phyloP scores from a whole-genome alignment of 2,113 vertebrate genomes.

The Aphyosemion australe region DNA sequence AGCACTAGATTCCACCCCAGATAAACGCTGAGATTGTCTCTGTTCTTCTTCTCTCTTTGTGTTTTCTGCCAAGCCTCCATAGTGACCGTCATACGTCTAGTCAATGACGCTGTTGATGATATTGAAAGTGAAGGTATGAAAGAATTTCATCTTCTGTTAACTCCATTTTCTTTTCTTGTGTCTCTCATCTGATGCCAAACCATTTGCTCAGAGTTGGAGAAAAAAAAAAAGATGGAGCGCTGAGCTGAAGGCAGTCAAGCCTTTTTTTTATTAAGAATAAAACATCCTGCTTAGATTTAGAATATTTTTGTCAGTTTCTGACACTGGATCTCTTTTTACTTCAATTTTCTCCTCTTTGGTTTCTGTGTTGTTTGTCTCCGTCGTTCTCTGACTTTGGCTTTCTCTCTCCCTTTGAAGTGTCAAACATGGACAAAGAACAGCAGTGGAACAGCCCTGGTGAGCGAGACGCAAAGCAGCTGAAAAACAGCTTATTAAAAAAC shows the following conservation, averaged over 20 bases:
- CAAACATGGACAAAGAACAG: constrained; percentile 71
- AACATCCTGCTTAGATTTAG: constrained; percentile 41
- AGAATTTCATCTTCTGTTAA: constrained; percentile 10
- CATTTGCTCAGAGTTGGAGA: constrained; percentile 17
- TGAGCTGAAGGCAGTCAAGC: constrained; percentile 22
- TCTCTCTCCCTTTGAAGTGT: constrained; percentile 69
- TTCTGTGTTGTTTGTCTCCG: constrained; percentile 43
- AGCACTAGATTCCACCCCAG: not conserved
- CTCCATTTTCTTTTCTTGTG: constrained; percentile 22
- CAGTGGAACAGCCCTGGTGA: constrained; percentile 65
- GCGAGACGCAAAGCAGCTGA: constrained; percentile 49
- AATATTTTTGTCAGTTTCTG: constrained; percentile 43
- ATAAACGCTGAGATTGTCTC: constrained; percentile 20
- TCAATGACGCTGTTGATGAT: constrained; percentile 72
- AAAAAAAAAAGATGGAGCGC: not conserved
- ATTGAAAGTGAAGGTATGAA: constrained; percentile 74
- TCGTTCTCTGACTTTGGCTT: constrained; percentile 35
- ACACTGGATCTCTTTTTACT: constrained; percentile 40
- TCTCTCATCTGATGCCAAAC: constrained; percentile 3
- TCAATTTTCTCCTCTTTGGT: constrained; percentile 38
- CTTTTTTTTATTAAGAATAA: constrained; percentile 36
- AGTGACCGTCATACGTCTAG: constrained; percentile 75
- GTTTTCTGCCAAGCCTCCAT: constrained; percentile 62
- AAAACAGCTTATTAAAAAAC: constrained; percentile 53
- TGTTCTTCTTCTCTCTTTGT: constrained; percentile 25